A percentile compares a stretch with the other conserved stretches of the same genome.
These are phyloP conservation scores for Labeo rohita DNA, from an alignment of 2,113 vertebrate genomes.

Conservation along the genomic window DNA sequence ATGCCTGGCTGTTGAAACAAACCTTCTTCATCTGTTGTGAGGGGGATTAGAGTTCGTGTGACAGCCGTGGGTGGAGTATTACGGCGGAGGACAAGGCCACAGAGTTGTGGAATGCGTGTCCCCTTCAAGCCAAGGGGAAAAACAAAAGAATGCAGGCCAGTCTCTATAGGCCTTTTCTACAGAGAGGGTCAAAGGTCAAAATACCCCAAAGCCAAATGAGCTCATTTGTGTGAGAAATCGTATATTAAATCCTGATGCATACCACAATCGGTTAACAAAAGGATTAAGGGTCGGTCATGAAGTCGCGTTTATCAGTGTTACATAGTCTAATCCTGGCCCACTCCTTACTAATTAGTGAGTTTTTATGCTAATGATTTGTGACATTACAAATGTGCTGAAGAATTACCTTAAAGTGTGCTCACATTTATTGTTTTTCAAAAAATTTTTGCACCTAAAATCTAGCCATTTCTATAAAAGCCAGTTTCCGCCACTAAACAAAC, in stretches of 20 bases:
- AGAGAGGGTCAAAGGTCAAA: slow-evolving; percentile 57
- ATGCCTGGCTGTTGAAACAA: slow-evolving; percentile 69
- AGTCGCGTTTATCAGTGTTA: background rate
- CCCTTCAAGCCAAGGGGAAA: slow-evolving; percentile 51
- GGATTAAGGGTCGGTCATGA: background rate
- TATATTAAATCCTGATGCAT: background rate
- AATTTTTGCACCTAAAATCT: too few relatives aligned
- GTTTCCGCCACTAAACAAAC: too few relatives aligned
- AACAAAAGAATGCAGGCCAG: slow-evolving; percentile 61
- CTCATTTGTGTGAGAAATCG: background rate
- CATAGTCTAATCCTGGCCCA: background rate
- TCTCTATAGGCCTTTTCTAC: slow-evolving; percentile 62
- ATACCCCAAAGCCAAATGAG: slow-evolving; percentile 40
- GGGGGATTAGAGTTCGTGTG: slow-evolving; percentile 65
- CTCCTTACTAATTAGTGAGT: background rate
- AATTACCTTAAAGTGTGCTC: background rate
- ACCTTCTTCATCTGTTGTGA: slow-evolving; percentile 66
- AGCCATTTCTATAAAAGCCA: too few relatives aligned
- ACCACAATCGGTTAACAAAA: background rate
- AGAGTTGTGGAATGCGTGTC: slow-evolving; percentile 56
- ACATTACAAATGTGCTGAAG: background rate
- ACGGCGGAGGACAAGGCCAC: slow-evolving; percentile 23
- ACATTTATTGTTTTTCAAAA: background rate
- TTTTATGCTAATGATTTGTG: background rate
- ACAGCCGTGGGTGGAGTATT: slow-evolving; percentile 45